Percentiles rank a stretch among this genome's conserved stretches.
These are phyloP conservation scores for Tokudaia tokunoshimensis DNA, from an alignment of 2,797 vertebrate species.

Conservation along the genomic window DNA sequence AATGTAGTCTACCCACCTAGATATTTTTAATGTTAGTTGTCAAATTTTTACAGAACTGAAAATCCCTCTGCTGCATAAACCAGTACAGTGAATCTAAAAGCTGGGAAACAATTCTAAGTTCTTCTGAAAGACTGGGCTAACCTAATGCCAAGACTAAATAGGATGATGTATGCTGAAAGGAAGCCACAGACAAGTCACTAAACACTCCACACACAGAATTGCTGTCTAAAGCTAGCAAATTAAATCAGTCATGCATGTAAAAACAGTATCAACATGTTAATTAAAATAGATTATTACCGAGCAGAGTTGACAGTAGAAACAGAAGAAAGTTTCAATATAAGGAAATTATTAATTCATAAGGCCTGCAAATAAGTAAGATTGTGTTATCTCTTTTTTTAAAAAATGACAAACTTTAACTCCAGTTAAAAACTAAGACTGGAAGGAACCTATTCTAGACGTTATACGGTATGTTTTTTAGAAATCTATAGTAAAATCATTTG, in stretches of 20 bases:
- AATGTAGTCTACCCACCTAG: background rate
- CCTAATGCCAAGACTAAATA: background rate
- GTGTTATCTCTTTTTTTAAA: background rate
- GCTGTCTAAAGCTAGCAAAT: background rate
- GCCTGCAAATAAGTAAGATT: constrained; percentile 20
- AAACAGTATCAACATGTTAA: background rate
- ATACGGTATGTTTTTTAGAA: background rate
- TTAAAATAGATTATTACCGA: background rate
- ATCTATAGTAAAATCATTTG: background rate
- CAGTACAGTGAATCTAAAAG: background rate
- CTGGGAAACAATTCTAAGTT: background rate
- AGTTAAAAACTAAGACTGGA: background rate
- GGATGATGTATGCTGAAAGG: background rate
- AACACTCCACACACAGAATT: background rate
- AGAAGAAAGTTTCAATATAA: background rate
- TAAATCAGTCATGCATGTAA: background rate
- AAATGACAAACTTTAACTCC: background rate
- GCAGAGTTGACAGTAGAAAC: background rate
- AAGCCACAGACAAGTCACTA: background rate
- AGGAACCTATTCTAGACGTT: background rate
- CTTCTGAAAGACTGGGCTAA: background rate
- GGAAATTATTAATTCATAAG: background rate
- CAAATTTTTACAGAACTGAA: background rate
- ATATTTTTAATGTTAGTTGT: background rate
- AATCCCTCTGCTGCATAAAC: background rate